phyloP scores from a whole-genome alignment of 2,888 invertebrate species.

The Conistra vaccinii region DNA sequence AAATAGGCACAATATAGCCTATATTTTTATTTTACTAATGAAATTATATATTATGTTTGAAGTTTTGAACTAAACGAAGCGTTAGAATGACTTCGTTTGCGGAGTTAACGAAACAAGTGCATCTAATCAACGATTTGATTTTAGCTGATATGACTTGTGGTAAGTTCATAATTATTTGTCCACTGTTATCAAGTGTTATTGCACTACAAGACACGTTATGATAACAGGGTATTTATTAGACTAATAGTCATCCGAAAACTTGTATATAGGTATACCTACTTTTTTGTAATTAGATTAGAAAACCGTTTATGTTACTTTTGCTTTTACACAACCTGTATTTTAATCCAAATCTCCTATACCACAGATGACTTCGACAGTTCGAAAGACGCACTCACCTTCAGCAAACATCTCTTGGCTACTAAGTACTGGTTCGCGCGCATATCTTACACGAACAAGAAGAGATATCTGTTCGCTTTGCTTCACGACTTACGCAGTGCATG shows the following conservation, averaged over 20 bases:
- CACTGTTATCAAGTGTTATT: neutral
- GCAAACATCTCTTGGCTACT: constrained; percentile 76
- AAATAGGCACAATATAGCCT: neutral
- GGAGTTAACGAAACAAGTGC: constrained; percentile 80
- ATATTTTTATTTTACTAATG: neutral
- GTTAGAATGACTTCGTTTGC: constrained; percentile 73
- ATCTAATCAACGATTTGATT: constrained; percentile 82
- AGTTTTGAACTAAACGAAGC: neutral
- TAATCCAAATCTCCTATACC: constrained; percentile 1
- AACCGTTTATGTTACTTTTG: too few relatives aligned
- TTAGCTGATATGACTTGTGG: constrained; percentile 81
- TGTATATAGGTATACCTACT: too few relatives aligned
- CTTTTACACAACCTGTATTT: neutral
- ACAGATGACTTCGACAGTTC: constrained; percentile 66
- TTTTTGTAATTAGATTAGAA: too few relatives aligned
- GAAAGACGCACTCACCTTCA: constrained; percentile 73
- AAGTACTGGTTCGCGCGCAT: constrained; percentile 83
- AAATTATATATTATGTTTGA: neutral
- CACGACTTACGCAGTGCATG: constrained; percentile 79
- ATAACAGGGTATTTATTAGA: neutral
- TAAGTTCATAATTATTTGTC: constrained; percentile 55
- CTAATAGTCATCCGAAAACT: too few relatives aligned
- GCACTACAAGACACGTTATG: neutral
- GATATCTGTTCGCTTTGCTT: constrained; percentile 77
- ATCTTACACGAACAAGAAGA: constrained; percentile 82